Percentiles rank a stretch among this genome's conserved stretches.
Conservation (phyloP, 2,888 invertebrate species). For the Ophioninae sp. region DNA sequence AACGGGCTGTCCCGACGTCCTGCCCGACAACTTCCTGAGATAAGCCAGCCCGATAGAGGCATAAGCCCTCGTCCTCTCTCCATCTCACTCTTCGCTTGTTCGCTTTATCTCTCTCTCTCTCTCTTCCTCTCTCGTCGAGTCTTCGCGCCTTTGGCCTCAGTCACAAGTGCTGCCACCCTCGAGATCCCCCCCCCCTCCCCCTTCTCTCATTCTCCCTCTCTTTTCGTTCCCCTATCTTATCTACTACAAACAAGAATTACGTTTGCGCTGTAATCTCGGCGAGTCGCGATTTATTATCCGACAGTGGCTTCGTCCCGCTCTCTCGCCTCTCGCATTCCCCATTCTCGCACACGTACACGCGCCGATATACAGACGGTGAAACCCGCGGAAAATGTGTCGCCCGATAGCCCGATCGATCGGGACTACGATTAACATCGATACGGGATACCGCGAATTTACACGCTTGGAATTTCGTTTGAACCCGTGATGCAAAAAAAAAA, state of each 20-base stretch:
- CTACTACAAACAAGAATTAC: conserved; percentile 80
- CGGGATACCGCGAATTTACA: too few relatives aligned
- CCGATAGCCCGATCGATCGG: not conserved
- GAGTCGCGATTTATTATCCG: conserved; percentile 76
- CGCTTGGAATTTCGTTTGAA: too few relatives aligned
- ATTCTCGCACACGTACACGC: conserved; percentile 3
- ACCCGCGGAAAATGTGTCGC: not conserved
- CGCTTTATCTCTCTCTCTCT: conserved; percentile 44
- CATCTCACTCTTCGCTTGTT: conserved; percentile 44
- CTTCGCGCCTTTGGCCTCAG: conserved; percentile 37
- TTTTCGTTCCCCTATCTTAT: conserved; percentile 74
- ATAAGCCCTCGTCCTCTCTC: conserved; percentile 67
- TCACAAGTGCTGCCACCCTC: conserved; percentile 38
- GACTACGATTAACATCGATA: not conserved
- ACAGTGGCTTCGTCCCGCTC: conserved; percentile 53
- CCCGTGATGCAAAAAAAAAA: too few relatives aligned
- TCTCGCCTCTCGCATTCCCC: conserved; percentile 12
- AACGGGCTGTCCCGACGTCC: conserved; percentile 76
- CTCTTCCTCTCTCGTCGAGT: conserved; percentile 46
- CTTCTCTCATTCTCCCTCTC: conserved; percentile 27
- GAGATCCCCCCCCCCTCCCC: conserved; percentile 22
- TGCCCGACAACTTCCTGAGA: conserved; percentile 79
- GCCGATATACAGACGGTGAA: not conserved
- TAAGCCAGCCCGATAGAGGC: conserved; percentile 78
- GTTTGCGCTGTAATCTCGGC: conserved; percentile 77